Conservation (phyloP, 1,140 invertebrate species). For the Anastrepha obliqua region DNA sequence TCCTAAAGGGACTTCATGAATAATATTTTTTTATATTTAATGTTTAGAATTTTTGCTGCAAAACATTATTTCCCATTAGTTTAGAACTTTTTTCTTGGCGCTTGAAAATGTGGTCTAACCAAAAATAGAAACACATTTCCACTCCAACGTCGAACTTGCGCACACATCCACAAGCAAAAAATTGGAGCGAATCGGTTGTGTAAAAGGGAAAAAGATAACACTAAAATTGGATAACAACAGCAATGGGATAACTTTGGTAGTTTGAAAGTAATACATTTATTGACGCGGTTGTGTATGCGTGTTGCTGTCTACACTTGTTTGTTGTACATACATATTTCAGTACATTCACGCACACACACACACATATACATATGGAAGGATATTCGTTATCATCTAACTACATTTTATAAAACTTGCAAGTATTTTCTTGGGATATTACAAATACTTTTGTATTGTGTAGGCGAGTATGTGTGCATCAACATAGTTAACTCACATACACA, state of each 20-base stretch:
- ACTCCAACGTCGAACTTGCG: neutral
- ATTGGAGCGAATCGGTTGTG: neutral
- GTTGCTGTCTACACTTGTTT: neutral
- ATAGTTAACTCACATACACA: too few relatives aligned
- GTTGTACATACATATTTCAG: neutral
- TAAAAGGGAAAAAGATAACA: neutral
- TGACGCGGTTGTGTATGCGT: neutral
- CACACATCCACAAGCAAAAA: neutral
- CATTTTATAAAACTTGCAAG: too few relatives aligned
- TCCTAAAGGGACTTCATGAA: too few relatives aligned
- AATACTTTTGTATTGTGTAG: too few relatives aligned
- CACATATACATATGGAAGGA: neutral
- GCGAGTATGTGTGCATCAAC: too few relatives aligned
- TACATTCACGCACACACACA: neutral
- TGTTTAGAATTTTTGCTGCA: neutral
- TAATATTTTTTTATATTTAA: neutral
- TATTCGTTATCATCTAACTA: too few relatives aligned
- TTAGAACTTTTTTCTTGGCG: neutral
- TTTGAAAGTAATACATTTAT: neutral
- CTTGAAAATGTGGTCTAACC: neutral
- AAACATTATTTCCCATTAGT: neutral
- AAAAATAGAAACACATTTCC: neutral
- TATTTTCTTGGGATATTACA: too few relatives aligned
- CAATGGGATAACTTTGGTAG: constrained; percentile 29
- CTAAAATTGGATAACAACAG: constrained; percentile 1